These are phyloP conservation scores for Cheumatopsyche charites DNA, from an alignment of 1,140 invertebrate genomes.

Conservation along the genomic window DNA sequence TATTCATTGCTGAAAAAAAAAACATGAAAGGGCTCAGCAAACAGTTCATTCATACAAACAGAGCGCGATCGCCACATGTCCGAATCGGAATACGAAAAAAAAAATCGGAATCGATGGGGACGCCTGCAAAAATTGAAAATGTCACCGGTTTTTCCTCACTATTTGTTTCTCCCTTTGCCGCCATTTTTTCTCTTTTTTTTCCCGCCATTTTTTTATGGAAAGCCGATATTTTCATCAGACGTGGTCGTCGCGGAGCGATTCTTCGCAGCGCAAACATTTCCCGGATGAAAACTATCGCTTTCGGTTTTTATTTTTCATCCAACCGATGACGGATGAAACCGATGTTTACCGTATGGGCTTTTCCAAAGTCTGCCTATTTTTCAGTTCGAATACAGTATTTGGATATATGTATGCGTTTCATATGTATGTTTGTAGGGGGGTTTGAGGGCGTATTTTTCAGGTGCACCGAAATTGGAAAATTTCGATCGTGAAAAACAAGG, in stretches of 20 bases:
- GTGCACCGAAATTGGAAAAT: conserved; percentile 2
- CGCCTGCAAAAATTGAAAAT: conserved; percentile 22
- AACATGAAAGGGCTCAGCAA: no score
- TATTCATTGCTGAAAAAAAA: no score
- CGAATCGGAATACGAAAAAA: not conserved
- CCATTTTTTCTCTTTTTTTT: no score
- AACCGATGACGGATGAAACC: conserved; percentile 21
- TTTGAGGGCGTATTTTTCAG: not conserved
- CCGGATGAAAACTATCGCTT: conserved; percentile 17
- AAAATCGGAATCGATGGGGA: not conserved
- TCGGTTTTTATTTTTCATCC: no score
- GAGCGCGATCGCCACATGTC: not conserved
- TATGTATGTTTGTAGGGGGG: no score
- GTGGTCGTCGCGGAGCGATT: not conserved
- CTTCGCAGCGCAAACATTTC: conserved; percentile 23
- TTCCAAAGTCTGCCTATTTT: not conserved
- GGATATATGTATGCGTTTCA: no score
- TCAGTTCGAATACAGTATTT: not conserved
- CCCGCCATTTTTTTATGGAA: conserved; percentile 18
- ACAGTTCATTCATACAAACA: no score
- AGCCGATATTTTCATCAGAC: conserved; percentile 35
- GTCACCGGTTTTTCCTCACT: not conserved
- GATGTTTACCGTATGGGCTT: conserved; percentile 7
- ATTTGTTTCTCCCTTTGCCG: no score
- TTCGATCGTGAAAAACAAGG: conserved; percentile 2